Conservation (phyloP, 2,888 invertebrate genomes). For the Salticus scenicus region DNA sequence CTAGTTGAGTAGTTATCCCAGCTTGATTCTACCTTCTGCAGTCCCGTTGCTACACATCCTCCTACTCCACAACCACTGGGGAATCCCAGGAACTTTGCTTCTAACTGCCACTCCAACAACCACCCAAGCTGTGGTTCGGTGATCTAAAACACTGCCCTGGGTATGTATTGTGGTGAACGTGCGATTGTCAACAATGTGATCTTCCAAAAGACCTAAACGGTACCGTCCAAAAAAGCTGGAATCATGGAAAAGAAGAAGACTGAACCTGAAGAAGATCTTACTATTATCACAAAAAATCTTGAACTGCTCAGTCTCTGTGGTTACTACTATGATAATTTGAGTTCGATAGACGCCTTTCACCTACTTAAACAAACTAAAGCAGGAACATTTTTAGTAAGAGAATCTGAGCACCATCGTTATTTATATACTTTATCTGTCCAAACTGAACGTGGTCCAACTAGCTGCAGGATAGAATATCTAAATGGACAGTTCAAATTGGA, state of each 20-base stretch:
- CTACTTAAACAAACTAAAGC: conserved; percentile 81
- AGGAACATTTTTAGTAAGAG: conserved; percentile 87
- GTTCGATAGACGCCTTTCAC: conserved; percentile 82
- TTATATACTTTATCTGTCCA: conserved; percentile 88
- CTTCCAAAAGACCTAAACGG: not conserved
- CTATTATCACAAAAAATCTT: conserved; percentile 24
- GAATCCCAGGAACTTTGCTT: not conserved
- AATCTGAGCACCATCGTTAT: conserved; percentile 86
- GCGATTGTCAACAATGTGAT: not conserved
- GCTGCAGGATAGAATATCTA: conserved; percentile 85
- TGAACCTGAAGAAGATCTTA: conserved; percentile 59
- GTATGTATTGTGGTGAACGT: not conserved
- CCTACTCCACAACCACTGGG: not conserved
- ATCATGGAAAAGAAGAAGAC: conserved; percentile 23
- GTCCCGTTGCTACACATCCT: conserved; percentile 33
- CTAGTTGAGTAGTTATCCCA: conserved; percentile 54
- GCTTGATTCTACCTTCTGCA: conserved; percentile 61
- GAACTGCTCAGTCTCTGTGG: conserved; percentile 80
- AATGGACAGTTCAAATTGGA: conserved; percentile 86
- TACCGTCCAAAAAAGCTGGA: not conserved
- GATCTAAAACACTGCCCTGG: not conserved
- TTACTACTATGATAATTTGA: conserved; percentile 86
- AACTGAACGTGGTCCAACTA: conserved; percentile 87
- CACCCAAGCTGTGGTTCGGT: not conserved
- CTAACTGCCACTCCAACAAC: not conserved